Conservation (phyloP, 2,888 invertebrate species). For the Scelioninae gen. 1 region DNA sequence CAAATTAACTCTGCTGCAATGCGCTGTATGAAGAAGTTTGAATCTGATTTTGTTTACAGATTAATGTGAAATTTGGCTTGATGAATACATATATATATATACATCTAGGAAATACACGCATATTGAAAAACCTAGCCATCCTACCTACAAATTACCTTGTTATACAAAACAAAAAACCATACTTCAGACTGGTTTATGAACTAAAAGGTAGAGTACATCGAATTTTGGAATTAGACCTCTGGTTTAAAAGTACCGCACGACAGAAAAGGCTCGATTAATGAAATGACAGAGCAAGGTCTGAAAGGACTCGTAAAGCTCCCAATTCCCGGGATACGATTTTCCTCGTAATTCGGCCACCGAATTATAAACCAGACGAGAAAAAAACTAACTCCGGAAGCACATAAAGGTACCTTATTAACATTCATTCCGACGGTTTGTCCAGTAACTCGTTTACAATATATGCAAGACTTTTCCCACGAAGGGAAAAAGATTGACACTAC, state of each 20-base stretch:
- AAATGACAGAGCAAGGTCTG: constrained; percentile 30
- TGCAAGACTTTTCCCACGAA: neutral
- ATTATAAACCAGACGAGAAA: constrained; percentile 29
- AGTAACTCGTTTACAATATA: constrained; percentile 26
- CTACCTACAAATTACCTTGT: too few species aligned
- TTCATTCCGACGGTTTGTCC: constrained; percentile 16
- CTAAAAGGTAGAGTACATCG: too few species aligned
- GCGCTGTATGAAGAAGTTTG: neutral
- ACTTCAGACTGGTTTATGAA: too few species aligned
- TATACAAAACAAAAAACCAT: too few species aligned
- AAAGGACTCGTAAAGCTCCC: constrained; percentile 37
- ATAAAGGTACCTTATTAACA: constrained; percentile 42
- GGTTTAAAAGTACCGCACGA: constrained; percentile 22
- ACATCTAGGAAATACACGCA: too few species aligned
- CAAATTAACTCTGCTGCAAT: neutral
- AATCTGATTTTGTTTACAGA: neutral
- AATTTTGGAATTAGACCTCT: too few species aligned
- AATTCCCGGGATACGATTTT: constrained; percentile 19
- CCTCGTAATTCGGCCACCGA: constrained; percentile 9
- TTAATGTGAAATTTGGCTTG: neutral
- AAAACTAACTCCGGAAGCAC: constrained; percentile 32
- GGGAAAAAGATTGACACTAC: too few species aligned
- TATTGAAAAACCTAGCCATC: too few species aligned
- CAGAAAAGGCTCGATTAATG: constrained; percentile 35
- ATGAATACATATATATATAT: too few species aligned